Evolutionary conservation across 64 coral and sea anemone species (phyloP).

Genomic region (Montipora sp.): DNA sequence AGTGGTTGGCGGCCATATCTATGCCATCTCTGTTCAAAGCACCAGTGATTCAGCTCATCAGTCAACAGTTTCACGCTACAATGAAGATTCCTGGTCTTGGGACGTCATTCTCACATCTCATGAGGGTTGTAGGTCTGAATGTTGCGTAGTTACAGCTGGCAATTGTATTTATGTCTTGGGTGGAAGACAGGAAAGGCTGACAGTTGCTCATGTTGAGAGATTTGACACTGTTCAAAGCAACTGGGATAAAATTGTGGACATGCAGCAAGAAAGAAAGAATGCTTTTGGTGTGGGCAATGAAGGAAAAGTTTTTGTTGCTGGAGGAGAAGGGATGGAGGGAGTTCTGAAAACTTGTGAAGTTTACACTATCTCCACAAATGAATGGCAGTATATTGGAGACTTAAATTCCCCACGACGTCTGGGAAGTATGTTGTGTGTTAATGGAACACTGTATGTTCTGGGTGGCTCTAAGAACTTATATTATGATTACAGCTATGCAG

Average conservation of each 20-base stretch:
- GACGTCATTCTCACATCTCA: not conserved
- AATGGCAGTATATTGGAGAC: constrained; percentile 14
- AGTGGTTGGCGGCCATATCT: not conserved
- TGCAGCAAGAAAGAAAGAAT: not conserved
- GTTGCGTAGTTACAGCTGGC: not conserved
- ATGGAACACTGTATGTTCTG: not conserved
- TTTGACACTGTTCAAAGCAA: not conserved
- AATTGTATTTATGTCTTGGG: not conserved
- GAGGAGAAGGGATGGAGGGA: not conserved
- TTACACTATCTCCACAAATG: not conserved
- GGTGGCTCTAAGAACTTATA: not conserved
- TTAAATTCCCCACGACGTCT: not conserved
- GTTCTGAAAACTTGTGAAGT: constrained; percentile 1
- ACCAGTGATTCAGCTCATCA: not conserved
- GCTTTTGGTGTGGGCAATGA: not conserved
- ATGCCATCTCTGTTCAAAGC: not conserved
- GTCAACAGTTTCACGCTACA: not conserved
- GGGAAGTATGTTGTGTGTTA: constrained; percentile 4
- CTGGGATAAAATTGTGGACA: not conserved
- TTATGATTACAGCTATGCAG: not conserved
- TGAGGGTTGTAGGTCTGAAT: not conserved
- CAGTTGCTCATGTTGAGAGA: not conserved
- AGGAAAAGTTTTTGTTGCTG: constrained; percentile 13
- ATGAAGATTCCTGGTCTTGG: not conserved
- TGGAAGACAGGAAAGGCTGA: too few relatives aligned